phyloP scores from a whole-genome alignment of 2,113 vertebrate species.

The Trichechus manatus region DNA sequence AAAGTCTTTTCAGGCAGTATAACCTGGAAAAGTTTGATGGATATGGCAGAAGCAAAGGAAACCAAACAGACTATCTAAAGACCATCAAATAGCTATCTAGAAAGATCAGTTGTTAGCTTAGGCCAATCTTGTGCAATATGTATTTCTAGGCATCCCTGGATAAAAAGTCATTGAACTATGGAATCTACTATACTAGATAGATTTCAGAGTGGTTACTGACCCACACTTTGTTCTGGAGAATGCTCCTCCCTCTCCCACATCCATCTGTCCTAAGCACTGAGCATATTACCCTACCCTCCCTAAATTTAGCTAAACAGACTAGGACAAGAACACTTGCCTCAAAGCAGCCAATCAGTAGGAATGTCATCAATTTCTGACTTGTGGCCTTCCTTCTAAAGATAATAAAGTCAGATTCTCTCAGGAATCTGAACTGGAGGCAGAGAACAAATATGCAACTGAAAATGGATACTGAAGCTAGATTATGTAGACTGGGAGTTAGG shows the following conservation, averaged over 20 bases:
- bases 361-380: neutral
- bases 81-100: neutral
- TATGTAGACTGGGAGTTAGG: neutral
- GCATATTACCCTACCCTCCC: neutral
- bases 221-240: neutral
- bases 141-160: constrained; percentile 5
- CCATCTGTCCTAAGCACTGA: constrained; percentile 11
- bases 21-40: neutral
- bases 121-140: neutral
- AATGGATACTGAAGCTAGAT: neutral
- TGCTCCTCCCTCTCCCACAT: neutral
- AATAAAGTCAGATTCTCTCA: neutral
- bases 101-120: constrained; percentile 15
- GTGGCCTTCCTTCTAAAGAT: constrained; percentile 9
- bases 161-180: constrained; percentile 7
- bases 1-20: neutral
- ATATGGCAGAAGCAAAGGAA: neutral
- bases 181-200: neutral
- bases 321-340: neutral
- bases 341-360: constrained; percentile 12
- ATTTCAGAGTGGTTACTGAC: neutral
- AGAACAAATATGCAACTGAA: neutral
- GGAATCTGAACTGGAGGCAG: constrained; percentile 18
- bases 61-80: constrained; percentile 1
- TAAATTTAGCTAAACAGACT: neutral